These are phyloP conservation scores for Chionodraco myersi DNA, from an alignment of 2,113 vertebrate species.

Conservation along the genomic window DNA sequence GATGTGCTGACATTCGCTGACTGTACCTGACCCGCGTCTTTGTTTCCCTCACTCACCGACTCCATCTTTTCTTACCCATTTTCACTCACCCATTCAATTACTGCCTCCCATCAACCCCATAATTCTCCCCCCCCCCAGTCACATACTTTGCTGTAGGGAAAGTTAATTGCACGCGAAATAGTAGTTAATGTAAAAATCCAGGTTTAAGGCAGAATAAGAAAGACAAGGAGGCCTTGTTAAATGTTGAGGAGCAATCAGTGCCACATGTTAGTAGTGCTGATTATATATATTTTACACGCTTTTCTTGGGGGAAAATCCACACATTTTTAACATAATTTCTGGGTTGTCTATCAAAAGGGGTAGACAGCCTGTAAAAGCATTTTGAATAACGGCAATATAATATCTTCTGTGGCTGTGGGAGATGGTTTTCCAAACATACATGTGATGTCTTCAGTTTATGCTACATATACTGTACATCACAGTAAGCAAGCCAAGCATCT, in stretches of 20 bases:
- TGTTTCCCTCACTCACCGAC: slow-evolving; percentile 60
- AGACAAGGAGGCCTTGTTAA: slow-evolving; percentile 10
- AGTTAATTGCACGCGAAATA: slow-evolving; percentile 38
- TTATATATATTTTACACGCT: background rate
- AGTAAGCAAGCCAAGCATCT: slow-evolving; percentile 6
- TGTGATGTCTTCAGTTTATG: background rate
- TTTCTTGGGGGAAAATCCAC: background rate
- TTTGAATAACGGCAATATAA: background rate
- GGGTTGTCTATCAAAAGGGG: background rate
- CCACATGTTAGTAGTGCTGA: background rate
- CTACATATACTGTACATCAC: background rate
- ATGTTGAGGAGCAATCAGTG: background rate
- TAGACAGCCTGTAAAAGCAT: background rate
- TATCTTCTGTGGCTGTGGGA: background rate
- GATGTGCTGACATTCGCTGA: slow-evolving; percentile 64
- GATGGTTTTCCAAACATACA: background rate
- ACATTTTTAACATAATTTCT: background rate
- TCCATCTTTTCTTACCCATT: slow-evolving; percentile 43
- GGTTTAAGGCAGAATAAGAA: slow-evolving; percentile 18
- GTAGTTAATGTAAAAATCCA: slow-evolving; percentile 30
- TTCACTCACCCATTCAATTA: slow-evolving; percentile 46
- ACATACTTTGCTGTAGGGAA: slow-evolving; percentile 29
- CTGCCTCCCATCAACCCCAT: slow-evolving; percentile 34
- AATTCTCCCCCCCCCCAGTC: slow-evolving; percentile 7
- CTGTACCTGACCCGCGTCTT: slow-evolving; percentile 52